Evolutionary conservation across 2,888 invertebrate genomes (phyloP), one percentile per base, ranked within the genome.

Genomic region (Tenthredo notha): DNA sequence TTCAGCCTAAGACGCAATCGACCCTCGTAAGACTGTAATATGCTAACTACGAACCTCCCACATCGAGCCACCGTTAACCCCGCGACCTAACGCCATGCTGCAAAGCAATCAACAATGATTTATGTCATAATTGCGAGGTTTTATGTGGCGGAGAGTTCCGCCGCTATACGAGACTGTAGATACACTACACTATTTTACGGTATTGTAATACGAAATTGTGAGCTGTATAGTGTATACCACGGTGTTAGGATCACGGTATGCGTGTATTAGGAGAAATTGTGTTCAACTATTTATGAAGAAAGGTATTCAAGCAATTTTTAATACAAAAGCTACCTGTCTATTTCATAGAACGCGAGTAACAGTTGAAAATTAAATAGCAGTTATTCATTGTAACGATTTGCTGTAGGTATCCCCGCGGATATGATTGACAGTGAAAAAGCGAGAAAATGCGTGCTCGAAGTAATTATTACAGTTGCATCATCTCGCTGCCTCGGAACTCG

Each of bases 101-200:
- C 86, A 25, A 83, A 74, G 86, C 86, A 86, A 86, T 86, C 86
- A 86, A 86, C 86, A 80, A 86, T 86, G 86, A 86, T 86, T 86
- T 86, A 86, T 85, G 86, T 86, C 85, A 86, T 86, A 86, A 86
- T 86, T 86, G 86, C 86, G 72, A 86, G 86, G 85, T 86, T 86
- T 86, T 86, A 86, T 86, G 86, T 80, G 85, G 75, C 85, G 72
- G 84, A 50, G 85, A 85, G 84, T 84, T 84, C 84, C 82, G 70
- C 80, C 74, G 84, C 72, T 80, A 70, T 70, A 77, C 18, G 50
- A 54, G 47, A 61, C 61, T 37, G n/a, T 77, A 21, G 47, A 80
- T 61, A 80, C 40, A 15, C 21, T 12, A 58, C 37, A 37, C 58
- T 80, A 61, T 80, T 25, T 58, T 61, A 80, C 80, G 40, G 80